Evolutionary conservation across 2,113 vertebrate genomes (phyloP), one percentile per base, ranked within the genome.

Genomic region (Charina bottae): DNA sequence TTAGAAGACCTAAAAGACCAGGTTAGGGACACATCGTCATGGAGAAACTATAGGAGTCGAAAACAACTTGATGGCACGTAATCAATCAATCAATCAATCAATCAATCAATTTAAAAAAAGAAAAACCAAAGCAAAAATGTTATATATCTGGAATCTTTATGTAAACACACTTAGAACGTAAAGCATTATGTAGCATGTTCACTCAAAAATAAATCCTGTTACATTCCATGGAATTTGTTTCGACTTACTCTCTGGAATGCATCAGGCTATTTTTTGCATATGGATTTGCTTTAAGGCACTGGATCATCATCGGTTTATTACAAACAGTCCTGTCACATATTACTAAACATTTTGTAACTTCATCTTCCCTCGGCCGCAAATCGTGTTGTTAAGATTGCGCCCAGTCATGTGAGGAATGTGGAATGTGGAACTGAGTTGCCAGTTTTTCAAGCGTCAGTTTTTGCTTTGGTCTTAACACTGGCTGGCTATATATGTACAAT

Each of bases 281-380:
- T 23, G 15, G 83, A 90, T 92, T 1, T 6, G 28, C 2, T 87
- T 60, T 7, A 83, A 88, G 91, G 17, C 37, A 46, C 0, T 0
- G 90, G 89, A 33, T 62, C 89, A 87, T 88, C 91, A 86, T 33
- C 26, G 2, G 28, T 24, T 60, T 62, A 13, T 26, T 0, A 4
- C 42, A 93, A 93, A 92, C 91, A 26, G 83, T 94, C 87, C 56
- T 92, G 89, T 87, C 92, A 60, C 88, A 88, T 93, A 87, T 93
- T 94, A 87, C 0, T 13, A 91, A 53, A 87, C 88, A 15, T 83
- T 78, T 78, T 8, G 19, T 54, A 85, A 37, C 42, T n/a, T 60
- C 21, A 11, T 94, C 88, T 83, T 90, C 83, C 53, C 92, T 92
- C 58, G 12, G 64, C 87, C 89, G 60, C 23, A 59, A 49, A 12